Evolutionary conservation across 2,113 vertebrate genomes (phyloP), one percentile per base, ranked within the genome.

Genomic region (Thoracochromis brauschi): DNA sequence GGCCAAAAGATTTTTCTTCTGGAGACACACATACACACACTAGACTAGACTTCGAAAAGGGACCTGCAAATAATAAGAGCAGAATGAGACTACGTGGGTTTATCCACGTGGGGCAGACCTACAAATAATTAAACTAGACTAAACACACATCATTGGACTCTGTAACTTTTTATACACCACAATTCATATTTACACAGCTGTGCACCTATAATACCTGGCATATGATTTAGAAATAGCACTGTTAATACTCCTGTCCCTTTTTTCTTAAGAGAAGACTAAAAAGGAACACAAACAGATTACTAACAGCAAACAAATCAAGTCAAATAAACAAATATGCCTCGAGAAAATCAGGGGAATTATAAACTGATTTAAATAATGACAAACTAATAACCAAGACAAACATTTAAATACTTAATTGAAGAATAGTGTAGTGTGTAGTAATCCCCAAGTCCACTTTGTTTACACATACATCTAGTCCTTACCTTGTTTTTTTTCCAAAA

Each of bases 271-370:
- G 60, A 65, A 38, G 60, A n/a, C 31, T 2, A n/a, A 65, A 65
- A 65, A 0, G 17, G 31, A 65, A 65, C 57, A 0, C 16, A 60
- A 60, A 2, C 10, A 65, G 17, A 65, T 65, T 65, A 8, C 31
- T 2, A 65, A 65, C 19, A 38, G 19, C 17, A 38, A 63, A 63
- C 3, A 60, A 60, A 60, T 33, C 33, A 4, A 60, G 5, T 9
- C 57, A 60, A 60, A 33, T 60, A 33, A 60, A 60, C 5, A 63
- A 63, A 63, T 60, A 33, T 6, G 57, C 57, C 2, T 60, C 1
- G 5, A 60, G 16, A 63, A 0, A 63, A 7, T 63, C 29, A 63
- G 29, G 58, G 29, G 29, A 4, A 63, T 33, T 63, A 33, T 63
- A 33, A 63, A 33, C 58, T 4, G 5, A 63, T 33, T 4, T 63